phyloP scores from a whole-genome alignment of 2,888 invertebrate genomes.

The Lepidochrysops patricia region DNA sequence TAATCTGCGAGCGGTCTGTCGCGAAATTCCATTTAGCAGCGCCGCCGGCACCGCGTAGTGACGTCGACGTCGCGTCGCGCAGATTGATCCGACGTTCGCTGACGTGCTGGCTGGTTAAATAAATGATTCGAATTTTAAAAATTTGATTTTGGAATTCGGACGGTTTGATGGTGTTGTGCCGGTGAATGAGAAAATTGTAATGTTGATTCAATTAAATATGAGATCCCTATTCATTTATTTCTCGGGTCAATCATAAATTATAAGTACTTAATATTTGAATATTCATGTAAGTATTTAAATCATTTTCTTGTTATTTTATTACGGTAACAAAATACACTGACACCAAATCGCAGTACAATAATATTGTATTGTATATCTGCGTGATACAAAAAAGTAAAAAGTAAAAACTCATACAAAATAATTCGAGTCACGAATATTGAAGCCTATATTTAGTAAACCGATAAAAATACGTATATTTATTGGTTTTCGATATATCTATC shows the following conservation, averaged over 20 bases:
- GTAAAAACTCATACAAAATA: neutral
- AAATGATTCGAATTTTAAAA: conserved; percentile 17
- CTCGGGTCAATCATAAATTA: no score
- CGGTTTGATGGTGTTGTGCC: neutral
- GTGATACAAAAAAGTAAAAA: neutral
- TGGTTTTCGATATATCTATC: conserved; percentile 12
- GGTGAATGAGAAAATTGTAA: no score
- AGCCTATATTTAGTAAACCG: neutral
- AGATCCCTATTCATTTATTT: no score
- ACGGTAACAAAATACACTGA: neutral
- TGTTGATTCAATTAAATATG: no score
- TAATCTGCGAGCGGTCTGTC: conserved; percentile 48
- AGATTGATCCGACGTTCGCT: conserved; percentile 39
- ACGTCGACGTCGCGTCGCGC: conserved; percentile 39
- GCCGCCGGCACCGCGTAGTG: conserved; percentile 36
- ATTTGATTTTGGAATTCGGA: neutral
- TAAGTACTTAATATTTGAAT: no score
- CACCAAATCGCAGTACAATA: neutral
- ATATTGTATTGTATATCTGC: neutral
- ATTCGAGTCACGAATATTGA: neutral
- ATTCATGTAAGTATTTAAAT: neutral
- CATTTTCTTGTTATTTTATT: neutral
- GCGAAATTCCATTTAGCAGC: conserved; percentile 53
- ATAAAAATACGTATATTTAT: conserved; percentile 9
- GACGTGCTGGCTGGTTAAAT: conserved; percentile 15